phyloP scores from a whole-genome alignment of 2,888 invertebrate genomes.

The Oxycera nigricornis region DNA sequence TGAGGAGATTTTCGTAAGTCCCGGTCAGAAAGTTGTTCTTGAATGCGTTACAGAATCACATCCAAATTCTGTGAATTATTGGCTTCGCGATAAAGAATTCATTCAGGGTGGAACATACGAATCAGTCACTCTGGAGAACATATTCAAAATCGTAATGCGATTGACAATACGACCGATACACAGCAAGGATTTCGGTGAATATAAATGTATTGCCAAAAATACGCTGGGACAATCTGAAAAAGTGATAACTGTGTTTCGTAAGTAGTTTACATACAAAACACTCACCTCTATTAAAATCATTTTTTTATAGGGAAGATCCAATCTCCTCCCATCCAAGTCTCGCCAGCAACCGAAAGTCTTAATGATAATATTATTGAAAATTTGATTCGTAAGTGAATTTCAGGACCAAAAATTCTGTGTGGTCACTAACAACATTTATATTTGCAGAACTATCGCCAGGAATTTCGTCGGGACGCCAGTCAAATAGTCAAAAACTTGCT shows the following conservation, averaged over 20 bases:
- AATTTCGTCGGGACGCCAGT: conserved; percentile 23
- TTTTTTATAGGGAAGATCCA: conserved; percentile 7
- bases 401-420: not conserved
- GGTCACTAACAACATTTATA: too few relatives aligned
- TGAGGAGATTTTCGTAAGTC: conserved; percentile 57
- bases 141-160: conserved; percentile 78
- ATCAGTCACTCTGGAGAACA: conserved; percentile 71
- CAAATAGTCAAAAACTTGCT: not conserved
- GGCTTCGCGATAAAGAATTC: conserved; percentile 59
- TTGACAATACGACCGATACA: conserved; percentile 72
- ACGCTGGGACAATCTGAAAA: conserved; percentile 71
- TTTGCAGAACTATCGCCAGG: conserved; percentile 15
- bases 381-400: conserved; percentile 20
- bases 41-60: conserved; percentile 60
- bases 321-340: not conserved
- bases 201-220: conserved; percentile 83
- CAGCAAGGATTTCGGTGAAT: conserved; percentile 75
- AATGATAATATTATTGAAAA: conserved; percentile 28
- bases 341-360: not conserved
- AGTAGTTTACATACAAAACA: conserved; percentile 23
- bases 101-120: conserved; percentile 60
- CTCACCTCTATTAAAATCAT: not conserved
- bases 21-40: conserved; percentile 57
- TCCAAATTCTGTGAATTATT: conserved; percentile 59
- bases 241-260: conserved; percentile 51